phyloP scores from a whole-genome alignment of 1,140 invertebrate genomes.

The Bombyx mori region DNA sequence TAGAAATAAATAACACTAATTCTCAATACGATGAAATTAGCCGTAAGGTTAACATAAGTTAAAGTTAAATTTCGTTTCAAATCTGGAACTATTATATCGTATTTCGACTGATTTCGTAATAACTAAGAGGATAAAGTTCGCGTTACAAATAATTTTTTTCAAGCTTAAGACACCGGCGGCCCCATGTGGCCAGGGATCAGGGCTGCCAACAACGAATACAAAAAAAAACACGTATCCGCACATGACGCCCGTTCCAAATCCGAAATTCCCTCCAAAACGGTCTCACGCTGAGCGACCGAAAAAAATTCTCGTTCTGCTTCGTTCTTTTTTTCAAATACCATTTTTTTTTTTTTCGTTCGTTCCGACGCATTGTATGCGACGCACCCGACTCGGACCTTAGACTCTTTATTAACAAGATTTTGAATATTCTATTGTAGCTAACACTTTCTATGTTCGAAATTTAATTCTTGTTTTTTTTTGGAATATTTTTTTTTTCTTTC shows the following conservation, averaged over 20 bases:
- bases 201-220: slow-evolving; percentile 28
- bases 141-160: slow-evolving; percentile 13
- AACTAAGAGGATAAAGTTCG: slow-evolving; percentile 19
- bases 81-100: too few species aligned
- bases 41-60: too few species aligned
- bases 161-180: slow-evolving; percentile 20
- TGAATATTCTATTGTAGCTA: slow-evolving; percentile 65
- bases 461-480: slow-evolving; percentile 33
- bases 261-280: slow-evolving; percentile 19
- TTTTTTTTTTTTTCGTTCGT: slow-evolving; percentile 27
- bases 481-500: slow-evolving; percentile 5
- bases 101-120: slow-evolving; percentile 38
- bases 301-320: slow-evolving; percentile 18
- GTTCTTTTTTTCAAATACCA: slow-evolving; percentile 19
- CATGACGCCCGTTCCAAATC: slow-evolving; percentile 19
- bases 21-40: too few species aligned
- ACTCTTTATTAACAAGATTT: slow-evolving; percentile 67
- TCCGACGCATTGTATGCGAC: slow-evolving; percentile 15
- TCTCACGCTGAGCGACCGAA: slow-evolving; percentile 16
- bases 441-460: slow-evolving; percentile 59
- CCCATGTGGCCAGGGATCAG: slow-evolving; percentile 35
- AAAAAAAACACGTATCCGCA: slow-evolving; percentile 28
- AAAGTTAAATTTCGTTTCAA: too few species aligned
- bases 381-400: slow-evolving; percentile 37
- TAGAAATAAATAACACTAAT: too few species aligned